Evolutionary conservation across 2,797 vertebrate genomes (phyloP).

Genomic region (Tapirus indicus): DNA sequence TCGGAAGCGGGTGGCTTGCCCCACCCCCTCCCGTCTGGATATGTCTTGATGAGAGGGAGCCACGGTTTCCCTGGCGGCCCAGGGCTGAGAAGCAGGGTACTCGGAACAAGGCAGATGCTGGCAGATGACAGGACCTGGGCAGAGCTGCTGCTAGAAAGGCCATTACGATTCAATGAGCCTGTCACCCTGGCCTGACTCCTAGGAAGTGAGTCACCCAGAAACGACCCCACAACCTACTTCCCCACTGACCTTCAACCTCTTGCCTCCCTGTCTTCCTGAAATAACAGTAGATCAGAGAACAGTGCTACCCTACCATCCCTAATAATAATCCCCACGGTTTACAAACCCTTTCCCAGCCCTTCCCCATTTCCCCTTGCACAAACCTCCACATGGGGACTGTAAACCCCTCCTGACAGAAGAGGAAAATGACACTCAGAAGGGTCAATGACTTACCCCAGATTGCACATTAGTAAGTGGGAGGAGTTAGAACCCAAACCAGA

Average conservation of each 20-base stretch:
- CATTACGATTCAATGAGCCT: background rate
- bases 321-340: background rate
- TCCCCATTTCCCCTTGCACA: background rate
- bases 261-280: background rate
- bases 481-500: conserved; percentile 5
- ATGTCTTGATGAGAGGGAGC: conserved; percentile 27
- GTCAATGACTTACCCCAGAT: background rate
- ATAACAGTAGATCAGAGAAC: background rate
- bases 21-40: conserved; percentile 58
- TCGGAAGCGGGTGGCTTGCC: background rate
- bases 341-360: background rate
- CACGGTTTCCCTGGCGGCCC: conserved; percentile 5
- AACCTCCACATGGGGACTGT: background rate
- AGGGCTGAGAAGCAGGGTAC: background rate
- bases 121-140: background rate
- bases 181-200: background rate
- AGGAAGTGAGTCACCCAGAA: background rate
- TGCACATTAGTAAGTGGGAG: background rate
- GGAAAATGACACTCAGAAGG: background rate
- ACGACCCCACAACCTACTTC: background rate
- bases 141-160: background rate
- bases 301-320: background rate
- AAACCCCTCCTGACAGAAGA: background rate
- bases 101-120: background rate
- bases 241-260: background rate